Evolutionary conservation across 2,797 vertebrate genomes (phyloP), one percentile per base, ranked within the genome.

Genomic region (Mus caroli): DNA sequence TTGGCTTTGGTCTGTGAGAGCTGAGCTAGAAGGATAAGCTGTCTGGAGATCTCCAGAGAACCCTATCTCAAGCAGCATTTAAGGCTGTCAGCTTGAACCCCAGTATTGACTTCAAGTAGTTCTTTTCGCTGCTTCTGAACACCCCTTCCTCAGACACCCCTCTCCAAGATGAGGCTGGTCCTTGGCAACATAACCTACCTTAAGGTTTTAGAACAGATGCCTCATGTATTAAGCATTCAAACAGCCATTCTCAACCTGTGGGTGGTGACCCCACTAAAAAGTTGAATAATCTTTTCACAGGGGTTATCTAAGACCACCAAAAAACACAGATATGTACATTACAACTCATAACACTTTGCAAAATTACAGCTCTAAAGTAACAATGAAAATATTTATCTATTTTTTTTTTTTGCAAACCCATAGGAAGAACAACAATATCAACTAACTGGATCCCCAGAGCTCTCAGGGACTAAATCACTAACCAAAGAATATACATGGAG

Each of bases 211-310:
- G 46, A 91, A 93, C 31, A 76, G 22, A 82, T 12, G 43, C 22
- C 14, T 34, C 43, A 15, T 54, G 43, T 37, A 58, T 26, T 60
- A 95, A 92, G 20, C 34, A 91, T 52, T 80, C 77, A 95, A 91
- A 79, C 67, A 82, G 37, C 6, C 43, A 31, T 62, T 64, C 28
- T 83, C 79, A 82, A 60, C 22, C 37, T 83, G 14, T 28, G 56
- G 6, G 37, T 43, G 4, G 4, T 4, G 37, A 28, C 37, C 24
- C 12, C 6, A 58, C 78, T 58, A 34, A 78, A 64, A 31, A 19
- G 50, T 54, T n/a, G 8, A 28, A 37, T 10, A 1, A 28, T 7
- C 6, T n/a, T 19, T 62, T 60, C 54, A 83, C 56, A 60, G 15
- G 58, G 8, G 37, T 43, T 58, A 15, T 24, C 56, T 83, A 62